Conservation (phyloP, 2,888 invertebrate species). For the Lasioglossum calceatum region DNA sequence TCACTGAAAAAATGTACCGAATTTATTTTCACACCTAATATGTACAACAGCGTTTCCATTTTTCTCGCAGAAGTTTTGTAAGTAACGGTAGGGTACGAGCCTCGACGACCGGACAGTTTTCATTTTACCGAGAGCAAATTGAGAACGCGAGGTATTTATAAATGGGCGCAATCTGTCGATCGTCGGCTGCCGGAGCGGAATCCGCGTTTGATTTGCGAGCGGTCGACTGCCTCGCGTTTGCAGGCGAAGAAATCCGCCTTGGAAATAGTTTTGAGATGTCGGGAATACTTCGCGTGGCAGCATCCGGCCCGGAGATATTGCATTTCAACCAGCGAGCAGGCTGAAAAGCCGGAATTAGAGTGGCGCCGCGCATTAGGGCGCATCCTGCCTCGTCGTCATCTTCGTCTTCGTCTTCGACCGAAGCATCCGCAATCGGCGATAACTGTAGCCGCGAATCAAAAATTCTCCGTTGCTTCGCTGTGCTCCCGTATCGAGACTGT, state of each 20-base stretch:
- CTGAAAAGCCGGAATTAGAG: conserved; percentile 68
- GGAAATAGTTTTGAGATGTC: conserved; percentile 76
- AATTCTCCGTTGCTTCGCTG: not conserved
- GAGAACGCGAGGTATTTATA: conserved; percentile 42
- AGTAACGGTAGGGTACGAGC: not conserved
- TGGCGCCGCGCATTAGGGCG: conserved; percentile 62
- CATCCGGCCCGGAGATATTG: conserved; percentile 72
- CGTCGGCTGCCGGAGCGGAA: conserved; percentile 41
- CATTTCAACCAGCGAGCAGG: conserved; percentile 62
- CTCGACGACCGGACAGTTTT: conserved; percentile 31
- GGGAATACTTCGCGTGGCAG: conserved; percentile 68
- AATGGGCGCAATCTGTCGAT: conserved; percentile 31
- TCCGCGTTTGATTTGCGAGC: conserved; percentile 29
- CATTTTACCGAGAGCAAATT: conserved; percentile 11
- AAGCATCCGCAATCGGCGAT: conserved; percentile 64
- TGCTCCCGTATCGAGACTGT: conserved; percentile 25
- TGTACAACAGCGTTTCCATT: too few species aligned
- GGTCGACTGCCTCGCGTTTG: not conserved
- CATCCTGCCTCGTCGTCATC: conserved; percentile 4
- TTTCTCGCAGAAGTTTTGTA: too few species aligned
- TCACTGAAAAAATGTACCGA: too few species aligned
- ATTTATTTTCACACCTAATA: too few species aligned
- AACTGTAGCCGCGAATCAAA: conserved; percentile 48
- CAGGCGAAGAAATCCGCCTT: conserved; percentile 49
- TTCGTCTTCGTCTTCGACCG: not conserved